Base-by-base conservation (phyloP, 1,140 invertebrate genomes). In the Heliconius hewitsoni region DNA sequence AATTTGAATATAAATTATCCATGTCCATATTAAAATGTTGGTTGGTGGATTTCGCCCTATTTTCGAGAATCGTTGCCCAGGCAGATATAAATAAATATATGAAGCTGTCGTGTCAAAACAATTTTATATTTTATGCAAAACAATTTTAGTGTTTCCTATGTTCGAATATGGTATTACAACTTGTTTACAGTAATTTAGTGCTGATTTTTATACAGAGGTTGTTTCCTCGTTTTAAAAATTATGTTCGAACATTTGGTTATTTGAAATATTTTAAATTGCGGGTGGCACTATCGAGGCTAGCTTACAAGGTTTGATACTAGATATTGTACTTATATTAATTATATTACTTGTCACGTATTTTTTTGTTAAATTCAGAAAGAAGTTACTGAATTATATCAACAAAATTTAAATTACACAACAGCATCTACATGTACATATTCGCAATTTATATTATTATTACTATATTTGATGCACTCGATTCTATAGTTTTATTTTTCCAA, bases 151-250 rank as follows among this genome's bases (percentile, higher is more conserved):
- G 34, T 72, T 72, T 72, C 71, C 71, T 72, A 72, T 39, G 18
- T 72, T 39, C 71, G 18, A 72, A 72, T 72, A 72, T 72, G 71
- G 71, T 72, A 72, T n/a, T 72, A 42, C 71, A 72, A 66, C 60
- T 66, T 72, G 71, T 72, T 72, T 72, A 72, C 71, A 72, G 39
- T 72, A n/a, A 39, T 42, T 39, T 72, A n/a, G 71, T 72, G 39
- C 39, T 9, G 71, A 72, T 39, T 72, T 72, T 39, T 72, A 72
- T 72, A 37, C 18, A 19, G 11, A 23, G 16, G 71, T 72, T 72
- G 71, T 72, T 72, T 72, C 71, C 71, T 72, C 16, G 8, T 72
- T 72, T 66, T 66, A 42, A 42, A 72, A 42, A 39, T 39, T 72
- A n/a, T 72, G 8, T 72, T n/a, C 34, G 71, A 72, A 39, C 71